Evolutionary conservation across 2,113 vertebrate species (phyloP), one percentile per base, ranked within the genome.

Genomic region (Marmota monax): DNA sequence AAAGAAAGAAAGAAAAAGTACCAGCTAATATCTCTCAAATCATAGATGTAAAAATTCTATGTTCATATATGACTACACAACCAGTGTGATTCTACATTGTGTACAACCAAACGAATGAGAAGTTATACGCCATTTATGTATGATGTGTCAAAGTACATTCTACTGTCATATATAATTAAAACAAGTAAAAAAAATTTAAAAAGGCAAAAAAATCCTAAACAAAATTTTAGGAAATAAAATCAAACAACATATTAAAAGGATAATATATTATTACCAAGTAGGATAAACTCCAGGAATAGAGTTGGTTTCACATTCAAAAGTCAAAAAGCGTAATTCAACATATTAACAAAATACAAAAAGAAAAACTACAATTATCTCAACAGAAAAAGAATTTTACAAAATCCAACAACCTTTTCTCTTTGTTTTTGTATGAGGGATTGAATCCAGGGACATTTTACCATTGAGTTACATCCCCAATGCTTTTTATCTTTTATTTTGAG

Each of bases 41-140:
- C 29, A 88, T 4, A 51, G 69, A 65, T 27, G 16, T 51, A 94
- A 94, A 94, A 90, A 90, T 72, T 72, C 65, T 61, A 79, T 8
- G 6, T 58, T 20, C 20, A 22, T 23, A 58, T 58, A 58, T 58
- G 56, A 23, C 56, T 58, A 58, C 20, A 23, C 7, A 20, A 58
- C 56, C 7, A 20, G 56, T 58, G 7, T 23, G 56, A 58, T 58
- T 58, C 56, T 58, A 58, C 56, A 58, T 58, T 7, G 5, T 58
- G 56, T 58, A 58, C 20, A 22, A 58, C 56, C 56, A 58, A 18
- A 58, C 7, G 20, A 56, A 58, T 58, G 20, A 58, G 56, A 58
- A 58, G 56, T 58, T 58, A 58, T 22, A 58, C 6, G 22, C 20
- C 56, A 58, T 22, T 22, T 58, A 58, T 22, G 56, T 58, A 7